Evolutionary conservation across 1,140 invertebrate genomes (phyloP), one percentile per base, ranked within the genome.

Genomic region (Tetraneura akinire): DNA sequence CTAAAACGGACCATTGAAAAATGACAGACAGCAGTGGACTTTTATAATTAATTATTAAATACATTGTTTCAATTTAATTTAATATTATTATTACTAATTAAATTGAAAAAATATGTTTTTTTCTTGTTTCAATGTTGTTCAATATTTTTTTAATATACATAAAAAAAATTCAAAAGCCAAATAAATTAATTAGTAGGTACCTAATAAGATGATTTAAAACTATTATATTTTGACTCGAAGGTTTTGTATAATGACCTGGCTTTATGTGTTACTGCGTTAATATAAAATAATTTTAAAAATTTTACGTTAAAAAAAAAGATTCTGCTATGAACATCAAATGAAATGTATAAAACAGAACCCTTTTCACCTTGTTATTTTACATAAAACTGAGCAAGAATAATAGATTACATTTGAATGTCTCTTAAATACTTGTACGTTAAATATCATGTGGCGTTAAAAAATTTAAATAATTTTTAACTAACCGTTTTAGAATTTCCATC

Each of bases 351-450:
- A 62, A 62, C 60, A 62, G 32, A 62, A 62, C 32, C 60, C 60
- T 62, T 62, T 62, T 62, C n/a, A 62, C 14, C 60, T n/a, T n/a
- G 16, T 62, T 62, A 62, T 62, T 62, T 62, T 62, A 62, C 60
- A 32, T 62, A 32, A 62, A 62, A 62, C 57, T 62, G 55, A 60
- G 26, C 26, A 60, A 13, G 57, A 10, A 62, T n/a, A n/a, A 26
- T 26, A 62, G 57, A 62, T 62, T 62, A 62, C 8, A 6, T 62
- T 62, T 62, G 26, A 62, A 62, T 18, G 29, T 23, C 60, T 62
- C 60, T 2, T 62, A 62, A 32, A 32, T 62, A 32, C 32, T 62
- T 62, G 26, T 62, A 18, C 26, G 14, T 32, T 62, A 13, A 62
- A 26, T 32, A 62, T 37, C 32, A 13, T 32, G 26, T n/a, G 32